Conservation (phyloP, 2,888 invertebrate species). For the Drosophila tripunctata region DNA sequence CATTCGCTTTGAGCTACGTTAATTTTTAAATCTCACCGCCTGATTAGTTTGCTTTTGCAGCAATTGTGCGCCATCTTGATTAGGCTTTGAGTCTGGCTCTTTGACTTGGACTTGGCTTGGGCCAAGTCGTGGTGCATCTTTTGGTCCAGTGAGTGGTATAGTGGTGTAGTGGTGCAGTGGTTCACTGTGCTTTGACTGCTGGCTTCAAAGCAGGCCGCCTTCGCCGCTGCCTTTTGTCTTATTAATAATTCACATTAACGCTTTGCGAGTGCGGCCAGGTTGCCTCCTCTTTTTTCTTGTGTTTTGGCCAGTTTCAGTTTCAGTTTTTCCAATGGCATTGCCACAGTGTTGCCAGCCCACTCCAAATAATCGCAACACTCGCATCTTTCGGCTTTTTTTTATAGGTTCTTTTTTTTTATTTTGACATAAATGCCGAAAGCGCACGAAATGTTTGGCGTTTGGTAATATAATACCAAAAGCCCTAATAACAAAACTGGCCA, state of each 20-base stretch:
- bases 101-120: slow-evolving; percentile 5
- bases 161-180: slow-evolving; percentile 8
- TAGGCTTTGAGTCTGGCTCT: slow-evolving; percentile 36
- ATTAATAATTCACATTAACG: slow-evolving; percentile 85
- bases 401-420: slow-evolving; percentile 49
- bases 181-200: no score
- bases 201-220: slow-evolving; percentile 72
- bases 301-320: slow-evolving; percentile 35
- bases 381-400: slow-evolving; percentile 49
- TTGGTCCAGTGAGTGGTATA: no score
- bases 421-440: slow-evolving; percentile 80
- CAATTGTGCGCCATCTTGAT: slow-evolving; percentile 77
- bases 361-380: slow-evolving; percentile 52
- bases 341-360: slow-evolving; percentile 67
- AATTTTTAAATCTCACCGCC: slow-evolving; percentile 84
- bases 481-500: slow-evolving; percentile 52
- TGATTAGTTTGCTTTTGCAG: slow-evolving; percentile 80
- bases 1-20: slow-evolving; percentile 72
- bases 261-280: slow-evolving; percentile 78
- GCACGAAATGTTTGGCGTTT: slow-evolving; percentile 56
- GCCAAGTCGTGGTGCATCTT: slow-evolving; percentile 37
- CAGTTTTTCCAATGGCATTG: slow-evolving; percentile 25
- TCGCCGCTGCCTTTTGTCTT: slow-evolving; percentile 82
- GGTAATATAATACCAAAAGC: slow-evolving; percentile 16
- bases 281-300: slow-evolving; percentile 48